Evolutionary conservation across 2,888 invertebrate species (phyloP), one percentile per base, ranked within the genome.

Genomic region (Leucozona laternaria): DNA sequence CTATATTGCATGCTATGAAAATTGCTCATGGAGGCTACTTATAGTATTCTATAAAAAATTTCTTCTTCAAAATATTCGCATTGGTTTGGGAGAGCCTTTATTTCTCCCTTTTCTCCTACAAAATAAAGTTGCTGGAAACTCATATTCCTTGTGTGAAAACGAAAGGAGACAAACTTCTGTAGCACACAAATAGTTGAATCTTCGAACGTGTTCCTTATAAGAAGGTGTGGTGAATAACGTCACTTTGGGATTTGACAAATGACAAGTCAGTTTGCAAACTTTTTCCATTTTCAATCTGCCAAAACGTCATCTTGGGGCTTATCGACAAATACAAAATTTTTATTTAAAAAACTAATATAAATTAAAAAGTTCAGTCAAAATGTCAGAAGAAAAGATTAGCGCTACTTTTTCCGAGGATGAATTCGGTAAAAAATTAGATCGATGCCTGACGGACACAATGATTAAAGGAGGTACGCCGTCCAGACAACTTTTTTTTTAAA

Each of bases 401-500:
- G 34, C 79, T 37, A 25, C 82, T 20, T 89, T 81, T 68, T 88
- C 93, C 89, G 97, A 97, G 92, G 96, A 97, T 90, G 95, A 95
- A 90, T 94, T 95, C 90, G 96, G 96, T 48, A 93, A 94, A 89
- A 97, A 96, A 93, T 95, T 97, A 94, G 97, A 98, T 92, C 95
- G 96, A 91, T 98, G 98, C 93, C 92, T 97, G 60, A 96, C 97
- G 73, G 97, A 98, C 92, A 95, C 95, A 53, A 92, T 96, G 48
- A 94, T 98, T 87, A 97, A 97, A 94, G 94, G 96, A 91, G 95
- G 97, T 97, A 94, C 94, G 93, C 92, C 48, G 87, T 22, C 22
- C 40, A 28, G 8, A 15, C 20, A 57, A 20, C 15, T 8, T 0
- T 57, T 34, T 17, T 37, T 6, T n/a, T n/a, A n/a, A 55, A n/a